Conservation (phyloP, 2,113 vertebrate species). For the Canis aureus region DNA sequence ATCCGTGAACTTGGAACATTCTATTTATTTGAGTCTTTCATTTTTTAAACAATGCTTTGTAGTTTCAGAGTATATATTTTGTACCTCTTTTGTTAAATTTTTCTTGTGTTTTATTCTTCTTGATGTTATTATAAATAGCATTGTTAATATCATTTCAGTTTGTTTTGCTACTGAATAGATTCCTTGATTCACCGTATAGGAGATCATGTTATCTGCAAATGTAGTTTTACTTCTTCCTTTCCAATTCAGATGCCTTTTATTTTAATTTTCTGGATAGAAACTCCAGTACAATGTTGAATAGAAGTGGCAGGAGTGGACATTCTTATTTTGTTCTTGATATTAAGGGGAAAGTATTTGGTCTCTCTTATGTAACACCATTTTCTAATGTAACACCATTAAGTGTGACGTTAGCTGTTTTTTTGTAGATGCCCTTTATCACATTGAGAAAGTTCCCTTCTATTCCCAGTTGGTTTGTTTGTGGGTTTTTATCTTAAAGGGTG, state of each 20-base stretch:
- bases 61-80: not conserved
- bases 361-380: not conserved
- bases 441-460: not conserved
- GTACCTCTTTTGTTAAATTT: not conserved
- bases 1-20: not conserved
- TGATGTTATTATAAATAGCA: not conserved
- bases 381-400: not conserved
- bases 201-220: not conserved
- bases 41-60: slow-evolving; percentile 10
- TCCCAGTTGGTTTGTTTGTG: not conserved
- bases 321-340: not conserved
- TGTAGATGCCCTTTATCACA: not conserved
- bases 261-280: not conserved
- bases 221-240: not conserved
- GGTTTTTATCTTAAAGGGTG: not conserved
- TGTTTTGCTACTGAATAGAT: not conserved
- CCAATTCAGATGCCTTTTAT: not conserved
- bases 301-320: not conserved
- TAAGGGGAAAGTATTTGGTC: not conserved
- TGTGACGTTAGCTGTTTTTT: not conserved
- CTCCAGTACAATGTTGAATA: not conserved
- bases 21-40: not conserved
- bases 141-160: not conserved
- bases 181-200: not conserved
- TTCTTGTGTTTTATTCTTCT: not conserved